Evolutionary conservation across 2,797 vertebrate species (phyloP).

Genomic region (Craterocephalus amniculus): DNA sequence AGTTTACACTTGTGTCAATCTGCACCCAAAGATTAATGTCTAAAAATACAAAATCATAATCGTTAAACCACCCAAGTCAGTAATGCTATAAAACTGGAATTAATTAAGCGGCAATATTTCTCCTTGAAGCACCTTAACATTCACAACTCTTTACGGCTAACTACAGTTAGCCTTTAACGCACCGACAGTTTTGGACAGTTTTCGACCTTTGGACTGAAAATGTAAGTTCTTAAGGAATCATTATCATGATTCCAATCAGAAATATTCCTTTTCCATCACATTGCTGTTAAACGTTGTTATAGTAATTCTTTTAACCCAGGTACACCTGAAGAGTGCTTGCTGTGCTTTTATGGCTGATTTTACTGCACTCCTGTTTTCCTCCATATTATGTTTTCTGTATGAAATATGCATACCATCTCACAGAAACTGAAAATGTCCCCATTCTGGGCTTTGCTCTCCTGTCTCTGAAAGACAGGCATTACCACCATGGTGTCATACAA

Average conservation of each 20-base stretch:
- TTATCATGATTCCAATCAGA: neutral
- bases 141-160: neutral
- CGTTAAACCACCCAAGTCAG: too few species aligned
- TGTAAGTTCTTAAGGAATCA: neutral
- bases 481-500: slow-evolving; percentile 75
- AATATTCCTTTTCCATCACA: neutral
- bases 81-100: neutral
- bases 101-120: neutral
- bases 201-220: neutral
- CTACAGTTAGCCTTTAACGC: slow-evolving; percentile 11
- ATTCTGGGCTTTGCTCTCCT: neutral
- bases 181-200: neutral
- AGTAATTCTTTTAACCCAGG: neutral
- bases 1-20: neutral
- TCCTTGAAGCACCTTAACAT: slow-evolving; percentile 33
- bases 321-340: neutral
- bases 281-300: neutral
- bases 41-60: neutral
- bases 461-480: neutral
- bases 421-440: neutral
- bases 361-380: neutral
- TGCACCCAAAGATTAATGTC: neutral
- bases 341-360: neutral
- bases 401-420: neutral
- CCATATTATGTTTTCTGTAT: neutral